Evolutionary conservation across 2,113 vertebrate genomes (phyloP), one percentile per base, ranked within the genome.

Genomic region (Nanorana parkeri): DNA sequence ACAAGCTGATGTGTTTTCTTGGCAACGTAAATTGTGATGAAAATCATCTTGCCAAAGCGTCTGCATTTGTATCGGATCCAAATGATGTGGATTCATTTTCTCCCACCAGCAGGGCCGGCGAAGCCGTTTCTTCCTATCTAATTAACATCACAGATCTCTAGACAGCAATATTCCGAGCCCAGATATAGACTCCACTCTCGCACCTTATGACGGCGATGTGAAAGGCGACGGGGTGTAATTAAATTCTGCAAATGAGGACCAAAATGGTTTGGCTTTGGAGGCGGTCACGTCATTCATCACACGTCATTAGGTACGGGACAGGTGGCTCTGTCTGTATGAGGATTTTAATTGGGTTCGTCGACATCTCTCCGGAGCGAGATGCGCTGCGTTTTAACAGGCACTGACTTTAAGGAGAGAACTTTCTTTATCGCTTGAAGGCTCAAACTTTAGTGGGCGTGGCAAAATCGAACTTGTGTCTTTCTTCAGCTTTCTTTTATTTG

Each of bases 311-410:
- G 54, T 16, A 17, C 71, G 20, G 71, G 71, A 36, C 54, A 74
- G 71, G 71, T 58, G 71, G 51, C 71, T 21, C 26, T 36, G 54
- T 21, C 71, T 74, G 19, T 23, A 24, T 71, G 54, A 58, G 55
- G 84, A 63, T 69, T 86, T 63, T 73, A 84, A 58, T 85, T 80
- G 84, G 85, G 86, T 83, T 78, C 65, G 87, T 32, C 61, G 69
- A 66, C 79, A 81, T 77, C 83, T 69, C 65, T 28, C 13, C 80
- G 85, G 68, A 87, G 52, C 81, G 78, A 86, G 54, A 58, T 29
- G 15, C 5, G 41, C 13, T 8, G 13, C 8, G 41, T 47, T 47
- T 47, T 6, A 36, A 36, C 32, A 36, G 32, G 32, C 32, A 15
- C 41, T 10, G 41, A 47, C 6, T 47, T 47, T 47, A 47, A 47